Evolutionary conservation across 2,797 vertebrate genomes (phyloP).

Genomic region (Sebastes reedi): DNA sequence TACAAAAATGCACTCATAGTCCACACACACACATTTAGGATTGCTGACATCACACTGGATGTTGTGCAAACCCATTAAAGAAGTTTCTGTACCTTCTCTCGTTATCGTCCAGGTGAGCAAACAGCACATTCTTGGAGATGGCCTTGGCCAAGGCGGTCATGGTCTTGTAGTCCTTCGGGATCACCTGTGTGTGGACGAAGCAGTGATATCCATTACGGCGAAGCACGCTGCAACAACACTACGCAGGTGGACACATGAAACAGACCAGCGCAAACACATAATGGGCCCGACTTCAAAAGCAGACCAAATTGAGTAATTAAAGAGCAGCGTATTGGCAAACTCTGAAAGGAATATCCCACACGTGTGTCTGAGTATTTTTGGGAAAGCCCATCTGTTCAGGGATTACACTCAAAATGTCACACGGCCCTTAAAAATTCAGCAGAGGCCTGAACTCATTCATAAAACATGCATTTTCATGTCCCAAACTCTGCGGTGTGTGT

Average conservation of each 20-base stretch:
- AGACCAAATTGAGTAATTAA: conserved; percentile 71
- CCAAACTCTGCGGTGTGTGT: conserved; percentile 36
- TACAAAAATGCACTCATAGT: conserved; percentile 9
- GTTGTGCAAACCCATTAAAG: background rate
- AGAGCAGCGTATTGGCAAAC: conserved; percentile 71
- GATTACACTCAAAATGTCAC: conserved; percentile 69
- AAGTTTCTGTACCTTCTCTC: conserved; percentile 90
- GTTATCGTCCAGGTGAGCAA: conserved; percentile 96
- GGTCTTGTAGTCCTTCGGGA: conserved; percentile 99
- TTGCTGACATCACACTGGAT: background rate
- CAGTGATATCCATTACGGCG: conserved; percentile 26
- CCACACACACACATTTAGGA: conserved; percentile 10
- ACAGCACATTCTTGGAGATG: conserved; percentile 97
- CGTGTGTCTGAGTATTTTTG: conserved; percentile 71
- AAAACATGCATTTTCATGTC: conserved; percentile 79
- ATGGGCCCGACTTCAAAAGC: conserved; percentile 65
- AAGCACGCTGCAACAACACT: conserved; percentile 28
- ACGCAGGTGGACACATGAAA: conserved; percentile 73
- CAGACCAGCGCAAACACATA: conserved; percentile 55
- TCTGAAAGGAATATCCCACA: conserved; percentile 70
- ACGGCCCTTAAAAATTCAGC: conserved; percentile 63
- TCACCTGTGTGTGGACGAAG: conserved; percentile 85
- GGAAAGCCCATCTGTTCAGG: conserved; percentile 78
- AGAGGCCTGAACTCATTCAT: conserved; percentile 74
- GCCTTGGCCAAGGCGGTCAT: conserved; percentile 98